Evolutionary conservation across 1,140 invertebrate genomes (phyloP).

Genomic region (Metopolophium dirhodum): DNA sequence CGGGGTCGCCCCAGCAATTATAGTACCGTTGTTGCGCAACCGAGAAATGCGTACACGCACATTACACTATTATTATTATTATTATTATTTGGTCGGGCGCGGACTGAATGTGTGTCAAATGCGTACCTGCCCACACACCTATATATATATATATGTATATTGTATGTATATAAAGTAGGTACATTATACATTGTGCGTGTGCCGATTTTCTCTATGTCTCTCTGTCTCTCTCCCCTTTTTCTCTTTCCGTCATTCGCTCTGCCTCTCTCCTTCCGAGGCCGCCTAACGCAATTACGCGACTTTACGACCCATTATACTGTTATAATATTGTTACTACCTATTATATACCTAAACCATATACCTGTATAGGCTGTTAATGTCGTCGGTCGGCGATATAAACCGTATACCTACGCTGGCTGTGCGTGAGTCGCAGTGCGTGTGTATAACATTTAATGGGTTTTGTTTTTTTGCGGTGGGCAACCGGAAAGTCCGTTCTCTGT

Average conservation of each 20-base stretch:
- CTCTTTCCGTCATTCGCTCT: no score
- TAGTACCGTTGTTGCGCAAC: neutral
- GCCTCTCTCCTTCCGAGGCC: neutral
- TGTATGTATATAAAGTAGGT: neutral
- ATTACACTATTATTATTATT: constrained; percentile 1
- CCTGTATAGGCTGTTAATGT: neutral
- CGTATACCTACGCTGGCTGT: neutral
- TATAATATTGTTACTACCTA: neutral
- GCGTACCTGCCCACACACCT: neutral
- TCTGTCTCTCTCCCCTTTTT: no score
- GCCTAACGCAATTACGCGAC: neutral
- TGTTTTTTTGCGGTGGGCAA: neutral
- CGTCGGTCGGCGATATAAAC: neutral
- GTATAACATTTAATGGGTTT: neutral
- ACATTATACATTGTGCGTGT: neutral
- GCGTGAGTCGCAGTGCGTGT: neutral
- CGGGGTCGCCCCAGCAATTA: neutral
- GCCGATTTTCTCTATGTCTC: neutral
- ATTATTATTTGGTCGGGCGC: neutral
- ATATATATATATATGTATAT: neutral
- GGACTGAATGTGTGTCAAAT: neutral
- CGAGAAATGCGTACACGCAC: constrained; percentile 21
- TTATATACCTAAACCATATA: neutral
- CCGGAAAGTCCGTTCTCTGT: neutral
- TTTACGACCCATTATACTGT: neutral